Conservation (phyloP, 1,140 invertebrate genomes). For the Philaenus spumarius region DNA sequence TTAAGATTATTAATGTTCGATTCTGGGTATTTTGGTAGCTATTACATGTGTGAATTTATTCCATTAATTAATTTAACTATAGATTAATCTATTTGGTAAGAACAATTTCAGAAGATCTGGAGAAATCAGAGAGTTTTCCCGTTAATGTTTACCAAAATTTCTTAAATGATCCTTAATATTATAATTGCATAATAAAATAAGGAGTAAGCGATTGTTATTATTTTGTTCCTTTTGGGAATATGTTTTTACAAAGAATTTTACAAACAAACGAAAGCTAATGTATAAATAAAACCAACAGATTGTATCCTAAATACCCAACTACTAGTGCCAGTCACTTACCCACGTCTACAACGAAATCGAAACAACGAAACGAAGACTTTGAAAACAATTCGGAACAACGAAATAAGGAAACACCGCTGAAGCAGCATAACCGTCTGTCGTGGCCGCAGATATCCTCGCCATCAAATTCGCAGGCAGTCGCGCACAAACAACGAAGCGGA, state of each 20-base stretch:
- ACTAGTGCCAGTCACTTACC: not conserved
- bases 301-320: conserved; percentile 5
- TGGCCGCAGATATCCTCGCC: conserved; percentile 6
- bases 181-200: too few relatives aligned
- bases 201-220: too few relatives aligned
- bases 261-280: not conserved
- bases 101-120: too few relatives aligned
- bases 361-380: conserved; percentile 5
- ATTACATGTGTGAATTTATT: too few relatives aligned
- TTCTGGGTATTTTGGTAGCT: too few relatives aligned
- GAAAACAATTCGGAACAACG: not conserved
- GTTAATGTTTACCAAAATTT: too few relatives aligned
- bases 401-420: not conserved
- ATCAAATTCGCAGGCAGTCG: conserved; percentile 13
- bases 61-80: too few relatives aligned
- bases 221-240: conserved; percentile 11
- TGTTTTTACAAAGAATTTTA: conserved; percentile 15
- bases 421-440: conserved; percentile 3
- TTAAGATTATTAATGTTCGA: too few relatives aligned
- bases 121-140: too few relatives aligned
- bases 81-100: too few relatives aligned
- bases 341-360: not conserved
- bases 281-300: conserved; percentile 2
- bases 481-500: conserved; percentile 35
- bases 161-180: too few relatives aligned